These are phyloP conservation scores for Nannospalax galili DNA, from an alignment of 2,113 vertebrate genomes.

Conservation along the genomic window DNA sequence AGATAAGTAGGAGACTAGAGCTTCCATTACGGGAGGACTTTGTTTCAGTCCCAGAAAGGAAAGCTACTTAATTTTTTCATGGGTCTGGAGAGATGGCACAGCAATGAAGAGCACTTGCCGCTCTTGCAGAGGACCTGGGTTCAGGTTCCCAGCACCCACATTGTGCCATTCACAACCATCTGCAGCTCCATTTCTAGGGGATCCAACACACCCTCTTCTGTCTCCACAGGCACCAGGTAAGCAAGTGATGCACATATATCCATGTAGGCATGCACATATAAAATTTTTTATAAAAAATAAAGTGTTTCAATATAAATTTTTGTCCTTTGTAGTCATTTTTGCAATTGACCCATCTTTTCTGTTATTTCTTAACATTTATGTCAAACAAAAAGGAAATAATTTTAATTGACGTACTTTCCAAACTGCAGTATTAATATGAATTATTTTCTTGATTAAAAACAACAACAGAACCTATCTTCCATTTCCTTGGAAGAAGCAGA, in stretches of 20 bases:
- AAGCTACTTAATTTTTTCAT: not conserved
- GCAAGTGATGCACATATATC: too few relatives aligned
- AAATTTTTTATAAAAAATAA: too few relatives aligned
- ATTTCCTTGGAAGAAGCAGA: not conserved
- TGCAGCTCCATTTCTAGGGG: too few relatives aligned
- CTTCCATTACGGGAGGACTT: not conserved
- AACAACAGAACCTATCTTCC: not conserved
- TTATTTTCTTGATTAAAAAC: not conserved
- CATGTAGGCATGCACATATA: too few relatives aligned
- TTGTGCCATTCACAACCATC: too few relatives aligned
- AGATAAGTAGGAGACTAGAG: not conserved
- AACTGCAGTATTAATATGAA: not conserved
- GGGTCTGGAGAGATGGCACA: too few relatives aligned
- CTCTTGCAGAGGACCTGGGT: too few relatives aligned
- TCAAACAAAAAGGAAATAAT: not conserved
- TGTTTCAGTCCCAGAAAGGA: not conserved
- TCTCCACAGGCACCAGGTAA: too few relatives aligned
- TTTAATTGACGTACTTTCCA: constrained; percentile 24
- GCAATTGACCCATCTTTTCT: not conserved
- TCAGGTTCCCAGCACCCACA: too few relatives aligned
- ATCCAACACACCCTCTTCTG: too few relatives aligned
- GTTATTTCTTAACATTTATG: constrained; percentile 6
- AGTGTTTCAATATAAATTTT: not conserved
- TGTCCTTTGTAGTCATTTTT: constrained; percentile 32
- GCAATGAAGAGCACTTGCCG: too few relatives aligned